Base-by-base conservation (phyloP, 1,140 invertebrate genomes). In the Bombus turneri region DNA sequence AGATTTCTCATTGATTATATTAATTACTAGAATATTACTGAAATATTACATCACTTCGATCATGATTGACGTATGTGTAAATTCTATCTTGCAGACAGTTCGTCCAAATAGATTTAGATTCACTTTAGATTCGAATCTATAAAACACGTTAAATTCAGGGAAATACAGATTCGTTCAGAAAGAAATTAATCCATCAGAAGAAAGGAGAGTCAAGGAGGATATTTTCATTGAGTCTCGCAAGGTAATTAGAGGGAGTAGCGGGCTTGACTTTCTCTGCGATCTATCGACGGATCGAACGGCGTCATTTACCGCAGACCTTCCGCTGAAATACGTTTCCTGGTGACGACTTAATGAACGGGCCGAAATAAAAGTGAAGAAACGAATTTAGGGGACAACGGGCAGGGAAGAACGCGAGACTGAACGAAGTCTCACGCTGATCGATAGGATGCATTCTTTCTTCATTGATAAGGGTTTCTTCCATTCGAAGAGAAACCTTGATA, bases 231-330 rank as follows among this genome's bases (percentile, higher is more conserved):
- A 59, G 31, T n/a, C 74, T 74, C n/a, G 15, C 47, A n/a, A 68
- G 57, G 77, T 88, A 88, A 89, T 89, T 86, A 89, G 85, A 53
- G 79, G 28, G 31, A 53, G 69, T 73, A 88, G 47, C 62, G 37
- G 74, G 68, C 1, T 25, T 59, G 57, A 62, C 31, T 15, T 57
- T 25, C 59, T 39, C 75, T 57, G 66, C 53, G 74, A 81, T 86
- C 68, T n/a, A 57, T 78, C 87, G 59, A 59, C 57, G 66, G 79
- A 83, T 87, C 79, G 82, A 87, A 78, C 76, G 69, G 84, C 87
- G 71, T 86, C 80, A 76, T 86, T 86, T 88, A 88, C 80, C 76
- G 84, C 53, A 41, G 83, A 41, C 80, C 87, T 31, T 72, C 83
- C 59, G 59, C 68, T 68, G 64, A 81, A 86, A 86, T 89, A 76